Conservation (phyloP, 2,888 invertebrate genomes). For the Scaptomyza caliginosa region DNA sequence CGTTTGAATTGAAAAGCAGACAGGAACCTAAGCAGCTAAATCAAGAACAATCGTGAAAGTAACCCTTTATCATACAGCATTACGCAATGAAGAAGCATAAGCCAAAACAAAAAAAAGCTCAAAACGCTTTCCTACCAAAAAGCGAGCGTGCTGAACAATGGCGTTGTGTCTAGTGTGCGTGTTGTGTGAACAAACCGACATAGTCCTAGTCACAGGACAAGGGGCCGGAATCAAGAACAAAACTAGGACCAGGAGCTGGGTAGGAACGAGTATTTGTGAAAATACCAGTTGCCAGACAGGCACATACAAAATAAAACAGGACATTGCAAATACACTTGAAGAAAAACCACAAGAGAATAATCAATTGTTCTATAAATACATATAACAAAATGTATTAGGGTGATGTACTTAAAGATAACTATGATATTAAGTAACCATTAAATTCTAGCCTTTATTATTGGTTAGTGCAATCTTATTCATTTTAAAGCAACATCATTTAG, state of each 20-base stretch:
- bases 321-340: no score
- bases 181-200: slow-evolving; percentile 20
- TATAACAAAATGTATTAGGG: no score
- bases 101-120: neutral
- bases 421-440: no score
- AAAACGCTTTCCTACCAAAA: neutral
- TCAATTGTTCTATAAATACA: no score
- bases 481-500: no score
- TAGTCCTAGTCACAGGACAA: neutral
- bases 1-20: neutral
- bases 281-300: slow-evolving; percentile 9
- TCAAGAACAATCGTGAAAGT: neutral
- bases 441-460: no score
- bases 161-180: slow-evolving; percentile 45
- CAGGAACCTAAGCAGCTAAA: neutral
- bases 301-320: slow-evolving; percentile 48
- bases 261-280: slow-evolving; percentile 4
- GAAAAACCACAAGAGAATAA: no score
- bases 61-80: neutral
- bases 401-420: no score
- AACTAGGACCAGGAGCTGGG: slow-evolving; percentile 3
- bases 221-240: neutral
- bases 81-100: neutral
- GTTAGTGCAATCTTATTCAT: no score
- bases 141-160: slow-evolving; percentile 5